phyloP scores from a whole-genome alignment of 2,797 vertebrate species.

The Enteromius treurensis region DNA sequence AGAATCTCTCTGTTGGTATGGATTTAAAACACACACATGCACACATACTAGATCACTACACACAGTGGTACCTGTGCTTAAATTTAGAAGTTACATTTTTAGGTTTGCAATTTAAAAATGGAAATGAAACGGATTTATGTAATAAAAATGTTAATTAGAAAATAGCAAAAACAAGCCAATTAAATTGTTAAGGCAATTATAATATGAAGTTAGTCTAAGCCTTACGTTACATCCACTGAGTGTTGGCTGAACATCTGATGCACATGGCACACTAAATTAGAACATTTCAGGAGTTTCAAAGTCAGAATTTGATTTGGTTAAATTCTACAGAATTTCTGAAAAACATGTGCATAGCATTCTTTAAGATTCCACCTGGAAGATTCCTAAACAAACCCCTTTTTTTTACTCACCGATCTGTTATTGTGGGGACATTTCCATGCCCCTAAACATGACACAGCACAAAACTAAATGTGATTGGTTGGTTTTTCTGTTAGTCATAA shows the following conservation, averaged over 20 bases:
- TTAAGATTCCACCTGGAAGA: too few species aligned
- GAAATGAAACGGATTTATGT: background rate
- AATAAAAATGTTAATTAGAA: background rate
- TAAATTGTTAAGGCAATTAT: background rate
- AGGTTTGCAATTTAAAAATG: background rate
- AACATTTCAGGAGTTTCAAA: too few species aligned
- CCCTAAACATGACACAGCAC: background rate
- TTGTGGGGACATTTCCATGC: background rate
- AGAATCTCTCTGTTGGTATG: conserved; percentile 83
- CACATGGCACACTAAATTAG: too few species aligned
- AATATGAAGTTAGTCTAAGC: too few species aligned
- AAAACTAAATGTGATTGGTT: background rate
- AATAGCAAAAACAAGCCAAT: background rate
- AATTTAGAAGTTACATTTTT: background rate
- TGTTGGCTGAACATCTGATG: too few species aligned
- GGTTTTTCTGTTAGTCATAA: background rate
- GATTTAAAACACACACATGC: conserved; percentile 19
- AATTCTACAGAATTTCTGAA: too few species aligned
- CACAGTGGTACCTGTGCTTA: background rate
- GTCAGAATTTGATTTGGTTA: too few species aligned
- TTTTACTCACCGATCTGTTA: background rate
- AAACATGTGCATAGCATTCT: too few species aligned
- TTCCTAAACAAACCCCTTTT: background rate
- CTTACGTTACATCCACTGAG: background rate
- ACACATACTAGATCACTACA: background rate